Base-by-base conservation (phyloP, 2,888 invertebrate species). In the Corbicula japonica region DNA sequence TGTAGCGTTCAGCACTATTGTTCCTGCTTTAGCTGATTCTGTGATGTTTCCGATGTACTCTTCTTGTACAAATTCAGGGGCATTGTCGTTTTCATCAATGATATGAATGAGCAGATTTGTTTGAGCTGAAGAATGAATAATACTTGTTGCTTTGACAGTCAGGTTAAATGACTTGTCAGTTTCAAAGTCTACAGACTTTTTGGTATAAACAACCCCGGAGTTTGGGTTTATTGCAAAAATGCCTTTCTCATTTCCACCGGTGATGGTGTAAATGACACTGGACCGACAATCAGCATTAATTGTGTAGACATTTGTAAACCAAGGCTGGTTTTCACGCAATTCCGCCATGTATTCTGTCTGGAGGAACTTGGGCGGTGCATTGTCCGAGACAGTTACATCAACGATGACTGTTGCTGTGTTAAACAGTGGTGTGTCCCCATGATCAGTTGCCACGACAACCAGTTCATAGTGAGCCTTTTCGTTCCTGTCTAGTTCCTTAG, bases 401-500 rank as follows among this genome's bases (percentile, higher is more conserved):
- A 99, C 96, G 93, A 97, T 97, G 26, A 98, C 97, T 62, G 97
- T 97, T 68, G 98, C 95, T 69, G 97, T 96, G 73, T 96, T 95
- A 66, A 96, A 95, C 80, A 96, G 93, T 0, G 96, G 95, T 6
- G 89, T 89, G 0, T 96, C 96, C 66, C 96, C 96, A 90, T 98
- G 98, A 94, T 99, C 98, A 69, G 98, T 94, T 85, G 98, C 97
- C 18, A 96, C 97, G 21, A 99, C 96, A 94, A 97, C 96, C 38
- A 99, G 94, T 91, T 97, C 96, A 0, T 98, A 97, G 6, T 88
- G 84, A 5, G 88, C 71, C 69, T 87, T 88, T 5, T 79, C 77
- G 83, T 88, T 52, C 80, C 97, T 95, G 65, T 96, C 95, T 86
- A 98, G 95, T 46, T 91, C 88, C 76, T 93, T 93, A 23, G 92